Evolutionary conservation across 1,140 invertebrate species (phyloP).

Genomic region (Papilio polytes): DNA sequence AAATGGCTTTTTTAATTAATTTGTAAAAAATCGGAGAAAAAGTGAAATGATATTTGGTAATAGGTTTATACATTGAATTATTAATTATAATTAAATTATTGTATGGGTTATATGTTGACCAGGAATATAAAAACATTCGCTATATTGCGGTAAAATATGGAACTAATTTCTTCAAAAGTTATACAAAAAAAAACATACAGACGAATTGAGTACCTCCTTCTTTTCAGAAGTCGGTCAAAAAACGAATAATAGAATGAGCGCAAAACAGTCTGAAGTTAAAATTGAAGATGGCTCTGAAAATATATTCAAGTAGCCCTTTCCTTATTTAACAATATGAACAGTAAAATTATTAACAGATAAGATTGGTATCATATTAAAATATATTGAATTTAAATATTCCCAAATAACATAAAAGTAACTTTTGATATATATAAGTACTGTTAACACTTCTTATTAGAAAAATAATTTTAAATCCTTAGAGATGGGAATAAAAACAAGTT

Average conservation of each 20-base stretch:
- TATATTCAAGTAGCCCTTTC: neutral
- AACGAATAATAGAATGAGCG: neutral
- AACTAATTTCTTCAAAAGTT: no score
- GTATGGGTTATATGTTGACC: no score
- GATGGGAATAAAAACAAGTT: conserved; percentile 36
- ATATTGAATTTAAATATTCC: neutral
- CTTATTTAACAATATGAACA: neutral
- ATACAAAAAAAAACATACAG: neutral
- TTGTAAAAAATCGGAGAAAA: no score
- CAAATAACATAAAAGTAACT: neutral
- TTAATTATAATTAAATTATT: no score
- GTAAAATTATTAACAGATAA: neutral
- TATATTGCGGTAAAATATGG: no score
- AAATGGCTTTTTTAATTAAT: no score
- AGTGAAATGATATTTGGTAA: no score
- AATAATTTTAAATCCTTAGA: neutral
- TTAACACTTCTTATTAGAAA: neutral
- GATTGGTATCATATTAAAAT: neutral
- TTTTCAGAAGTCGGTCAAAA: no score
- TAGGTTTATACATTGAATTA: no score
- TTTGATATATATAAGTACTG: neutral
- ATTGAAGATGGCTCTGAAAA: neutral
- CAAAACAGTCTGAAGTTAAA: neutral
- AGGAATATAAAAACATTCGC: no score
- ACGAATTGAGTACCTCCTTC: no score